These are phyloP conservation scores for Nannospalax galili DNA, from an alignment of 2,113 vertebrate species.

Conservation along the genomic window DNA sequence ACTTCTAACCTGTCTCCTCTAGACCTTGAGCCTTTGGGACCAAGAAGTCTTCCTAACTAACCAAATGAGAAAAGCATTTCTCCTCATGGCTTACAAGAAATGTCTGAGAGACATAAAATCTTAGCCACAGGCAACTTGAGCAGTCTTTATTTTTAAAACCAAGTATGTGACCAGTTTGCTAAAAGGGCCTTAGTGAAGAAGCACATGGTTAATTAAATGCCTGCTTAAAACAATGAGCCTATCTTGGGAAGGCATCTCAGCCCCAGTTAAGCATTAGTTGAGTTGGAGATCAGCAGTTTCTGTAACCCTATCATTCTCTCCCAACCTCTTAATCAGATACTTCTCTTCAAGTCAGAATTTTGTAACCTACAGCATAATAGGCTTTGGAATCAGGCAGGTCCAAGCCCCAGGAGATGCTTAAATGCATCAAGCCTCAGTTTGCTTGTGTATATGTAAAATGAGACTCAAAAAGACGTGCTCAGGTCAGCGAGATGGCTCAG, in stretches of 20 bases:
- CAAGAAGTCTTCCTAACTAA: neutral
- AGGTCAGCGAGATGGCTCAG: neutral
- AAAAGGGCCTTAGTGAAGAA: neutral
- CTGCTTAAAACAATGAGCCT: neutral
- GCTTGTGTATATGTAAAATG: neutral
- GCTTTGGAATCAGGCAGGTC: neutral
- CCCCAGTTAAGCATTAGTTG: constrained; percentile 9
- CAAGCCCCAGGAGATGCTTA: neutral
- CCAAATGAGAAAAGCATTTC: neutral
- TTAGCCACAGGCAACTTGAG: neutral
- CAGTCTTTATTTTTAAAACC: constrained; percentile 35
- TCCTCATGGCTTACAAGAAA: constrained; percentile 5
- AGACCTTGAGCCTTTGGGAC: constrained; percentile 5
- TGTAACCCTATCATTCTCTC: neutral
- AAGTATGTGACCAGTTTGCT: constrained; percentile 22
- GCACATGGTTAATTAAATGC: neutral
- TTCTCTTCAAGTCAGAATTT: neutral
- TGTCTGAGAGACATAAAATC: neutral
- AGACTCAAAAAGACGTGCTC: neutral
- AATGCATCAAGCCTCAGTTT: neutral
- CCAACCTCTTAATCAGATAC: neutral
- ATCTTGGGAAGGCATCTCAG: neutral
- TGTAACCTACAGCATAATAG: neutral
- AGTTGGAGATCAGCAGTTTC: neutral
- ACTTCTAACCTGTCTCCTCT: neutral